phyloP scores from a whole-genome alignment of 2,113 vertebrate species.

The Cyphotilapia sp. region DNA sequence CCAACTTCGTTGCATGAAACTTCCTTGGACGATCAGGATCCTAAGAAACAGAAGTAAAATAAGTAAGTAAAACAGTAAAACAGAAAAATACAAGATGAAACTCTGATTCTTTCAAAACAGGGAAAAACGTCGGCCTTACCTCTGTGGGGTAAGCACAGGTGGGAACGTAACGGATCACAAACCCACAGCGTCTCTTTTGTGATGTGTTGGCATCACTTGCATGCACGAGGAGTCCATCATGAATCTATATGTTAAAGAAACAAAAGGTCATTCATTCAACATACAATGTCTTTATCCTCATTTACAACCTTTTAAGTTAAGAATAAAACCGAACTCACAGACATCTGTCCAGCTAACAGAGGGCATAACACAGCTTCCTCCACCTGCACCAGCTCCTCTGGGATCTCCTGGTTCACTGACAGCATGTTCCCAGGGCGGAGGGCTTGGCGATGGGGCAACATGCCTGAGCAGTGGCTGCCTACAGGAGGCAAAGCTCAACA shows the following conservation, averaged over 20 bases:
- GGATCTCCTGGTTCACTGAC: conserved; percentile 77
- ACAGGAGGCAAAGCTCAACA: background rate
- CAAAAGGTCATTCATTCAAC: background rate
- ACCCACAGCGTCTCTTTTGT: conserved; percentile 70
- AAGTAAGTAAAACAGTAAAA: background rate
- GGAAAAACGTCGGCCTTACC: conserved; percentile 35
- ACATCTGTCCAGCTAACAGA: conserved; percentile 76
- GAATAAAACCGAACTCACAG: conserved; percentile 59
- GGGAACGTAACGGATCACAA: conserved; percentile 75
- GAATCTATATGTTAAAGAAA: conserved; percentile 54
- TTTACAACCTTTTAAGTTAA: background rate
- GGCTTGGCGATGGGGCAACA: conserved; percentile 63
- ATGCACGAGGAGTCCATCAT: conserved; percentile 76
- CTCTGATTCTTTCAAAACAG: background rate
- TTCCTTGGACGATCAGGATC: conserved; percentile 67
- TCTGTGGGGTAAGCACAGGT: conserved; percentile 68
- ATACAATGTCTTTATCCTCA: background rate
- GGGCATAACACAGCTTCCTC: conserved; percentile 66
- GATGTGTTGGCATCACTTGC: conserved; percentile 76
- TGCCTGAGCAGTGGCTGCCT: conserved; percentile 71
- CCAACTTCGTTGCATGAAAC: conserved; percentile 62
- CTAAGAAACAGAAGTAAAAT: conserved; percentile 25
- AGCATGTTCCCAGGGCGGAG: conserved; percentile 70
- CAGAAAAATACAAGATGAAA: background rate
- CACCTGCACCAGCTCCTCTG: conserved; percentile 63